phyloP scores from a whole-genome alignment of 64 coral and sea anemone genomes.

The Platygyra sinensis region DNA sequence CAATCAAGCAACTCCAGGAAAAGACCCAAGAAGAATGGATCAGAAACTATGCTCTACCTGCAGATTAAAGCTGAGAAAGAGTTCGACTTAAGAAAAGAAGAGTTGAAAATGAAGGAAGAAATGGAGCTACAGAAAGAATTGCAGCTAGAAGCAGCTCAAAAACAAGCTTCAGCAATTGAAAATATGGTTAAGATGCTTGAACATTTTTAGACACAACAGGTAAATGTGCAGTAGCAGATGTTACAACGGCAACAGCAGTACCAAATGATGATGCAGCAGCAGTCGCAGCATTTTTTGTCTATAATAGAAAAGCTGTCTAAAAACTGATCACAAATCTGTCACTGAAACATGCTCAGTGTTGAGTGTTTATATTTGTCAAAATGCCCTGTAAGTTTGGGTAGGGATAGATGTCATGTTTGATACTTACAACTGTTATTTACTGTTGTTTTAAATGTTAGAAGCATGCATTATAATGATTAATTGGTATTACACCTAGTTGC shows the following conservation, averaged over 20 bases:
- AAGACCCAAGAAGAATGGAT: slow-evolving; percentile 33
- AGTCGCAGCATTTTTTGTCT: slow-evolving; percentile 50
- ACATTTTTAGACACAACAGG: slow-evolving; percentile 57
- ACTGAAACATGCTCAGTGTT: no score
- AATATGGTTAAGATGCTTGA: slow-evolving; percentile 58
- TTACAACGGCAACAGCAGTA: slow-evolving; percentile 47
- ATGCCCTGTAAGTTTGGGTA: no score
- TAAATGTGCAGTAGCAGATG: slow-evolving; percentile 46
- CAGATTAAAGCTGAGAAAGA: slow-evolving; percentile 57
- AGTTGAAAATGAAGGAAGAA: slow-evolving; percentile 52
- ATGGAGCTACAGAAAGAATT: slow-evolving; percentile 60
- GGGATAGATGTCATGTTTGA: no score
- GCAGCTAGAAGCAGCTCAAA: slow-evolving; percentile 46
- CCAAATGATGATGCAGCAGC: slow-evolving; percentile 68
- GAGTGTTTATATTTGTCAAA: no score
- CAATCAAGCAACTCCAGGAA: slow-evolving; percentile 24
- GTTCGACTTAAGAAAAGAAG: slow-evolving; percentile 37
- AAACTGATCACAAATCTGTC: not conserved
- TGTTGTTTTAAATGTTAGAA: no score
- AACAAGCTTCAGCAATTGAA: slow-evolving; percentile 54
- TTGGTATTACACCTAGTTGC: no score
- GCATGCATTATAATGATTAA: no score
- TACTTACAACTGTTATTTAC: no score
- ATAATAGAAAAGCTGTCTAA: slow-evolving; percentile 44
- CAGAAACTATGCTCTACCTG: slow-evolving; percentile 43